Evolutionary conservation across 1,140 invertebrate genomes (phyloP).

Genomic region (Octopus sinensis): DNA sequence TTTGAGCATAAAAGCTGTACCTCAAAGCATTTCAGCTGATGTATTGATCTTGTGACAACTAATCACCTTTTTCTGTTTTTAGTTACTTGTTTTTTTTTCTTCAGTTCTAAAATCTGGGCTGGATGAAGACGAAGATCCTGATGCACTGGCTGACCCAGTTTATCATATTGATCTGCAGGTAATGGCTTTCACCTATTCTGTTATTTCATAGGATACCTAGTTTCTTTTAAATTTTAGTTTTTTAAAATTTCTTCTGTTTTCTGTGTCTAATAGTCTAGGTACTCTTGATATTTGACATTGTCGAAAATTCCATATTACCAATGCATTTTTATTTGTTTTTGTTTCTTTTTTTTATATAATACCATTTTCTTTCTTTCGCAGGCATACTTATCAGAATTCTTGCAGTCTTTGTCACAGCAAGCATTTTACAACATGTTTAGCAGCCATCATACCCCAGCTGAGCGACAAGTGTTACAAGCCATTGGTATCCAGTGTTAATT

Average conservation of each 20-base stretch:
- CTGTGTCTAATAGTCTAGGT: too few relatives aligned
- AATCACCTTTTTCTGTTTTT: neutral
- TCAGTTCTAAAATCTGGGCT: slow-evolving; percentile 28
- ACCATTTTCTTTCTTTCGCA: slow-evolving; percentile 34
- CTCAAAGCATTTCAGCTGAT: too few relatives aligned
- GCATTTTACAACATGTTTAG: slow-evolving; percentile 51
- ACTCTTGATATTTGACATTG: too few relatives aligned
- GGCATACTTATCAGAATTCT: slow-evolving; percentile 53
- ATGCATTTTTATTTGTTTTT: too few relatives aligned
- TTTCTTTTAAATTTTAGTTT: too few relatives aligned
- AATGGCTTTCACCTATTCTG: neutral
- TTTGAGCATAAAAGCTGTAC: too few relatives aligned
- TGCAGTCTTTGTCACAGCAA: slow-evolving; percentile 50
- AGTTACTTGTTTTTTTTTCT: slow-evolving; percentile 18
- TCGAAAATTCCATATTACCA: too few relatives aligned
- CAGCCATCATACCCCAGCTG: slow-evolving; percentile 51
- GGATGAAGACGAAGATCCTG: slow-evolving; percentile 56
- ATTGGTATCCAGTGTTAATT: slow-evolving; percentile 48
- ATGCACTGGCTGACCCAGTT: slow-evolving; percentile 53
- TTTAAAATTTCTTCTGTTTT: too few relatives aligned
- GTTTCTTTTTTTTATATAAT: neutral
- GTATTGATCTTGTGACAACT: too few relatives aligned
- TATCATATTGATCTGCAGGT: slow-evolving; percentile 55
- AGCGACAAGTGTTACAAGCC: slow-evolving; percentile 49
- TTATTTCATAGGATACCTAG: too few relatives aligned